phyloP scores from a whole-genome alignment of 2,113 vertebrate genomes.

The Elanoides forficatus region DNA sequence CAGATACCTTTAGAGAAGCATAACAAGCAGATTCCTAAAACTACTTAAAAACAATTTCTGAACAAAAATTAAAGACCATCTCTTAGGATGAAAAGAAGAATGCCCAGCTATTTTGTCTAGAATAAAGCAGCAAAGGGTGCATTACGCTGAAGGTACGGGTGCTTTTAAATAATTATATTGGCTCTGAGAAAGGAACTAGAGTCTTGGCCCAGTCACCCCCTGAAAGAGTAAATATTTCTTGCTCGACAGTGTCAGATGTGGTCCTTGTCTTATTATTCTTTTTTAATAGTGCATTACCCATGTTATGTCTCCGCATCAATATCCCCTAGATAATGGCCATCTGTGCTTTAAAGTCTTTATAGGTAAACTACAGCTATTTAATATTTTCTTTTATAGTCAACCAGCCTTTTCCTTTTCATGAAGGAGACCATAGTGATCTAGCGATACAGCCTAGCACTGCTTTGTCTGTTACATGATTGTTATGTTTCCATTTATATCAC shows the following conservation, averaged over 20 bases:
- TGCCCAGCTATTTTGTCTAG: neutral
- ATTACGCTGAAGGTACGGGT: neutral
- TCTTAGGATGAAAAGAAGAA: neutral
- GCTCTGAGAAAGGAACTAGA: neutral
- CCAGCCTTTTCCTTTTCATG: constrained; percentile 31
- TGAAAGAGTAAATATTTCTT: neutral
- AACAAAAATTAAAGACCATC: neutral
- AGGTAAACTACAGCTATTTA: constrained; percentile 51
- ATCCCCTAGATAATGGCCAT: neutral
- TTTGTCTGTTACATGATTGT: constrained; percentile 61
- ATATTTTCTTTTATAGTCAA: constrained; percentile 33
- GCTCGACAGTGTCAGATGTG: neutral
- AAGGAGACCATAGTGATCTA: neutral
- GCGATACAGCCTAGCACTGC: constrained; percentile 13
- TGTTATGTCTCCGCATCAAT: neutral
- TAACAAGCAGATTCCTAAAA: neutral
- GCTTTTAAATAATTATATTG: neutral
- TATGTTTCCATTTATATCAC: constrained; percentile 59
- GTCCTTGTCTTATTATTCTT: neutral
- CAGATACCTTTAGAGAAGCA: neutral
- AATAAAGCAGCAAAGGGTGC: neutral
- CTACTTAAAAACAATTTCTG: neutral
- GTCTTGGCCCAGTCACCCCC: neutral
- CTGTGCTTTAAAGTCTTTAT: neutral
- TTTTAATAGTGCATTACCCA: neutral